Percentiles rank a stretch among this genome's conserved stretches.
phyloP scores from a whole-genome alignment of 2,113 vertebrate genomes.

The Zosterops pallidus region DNA sequence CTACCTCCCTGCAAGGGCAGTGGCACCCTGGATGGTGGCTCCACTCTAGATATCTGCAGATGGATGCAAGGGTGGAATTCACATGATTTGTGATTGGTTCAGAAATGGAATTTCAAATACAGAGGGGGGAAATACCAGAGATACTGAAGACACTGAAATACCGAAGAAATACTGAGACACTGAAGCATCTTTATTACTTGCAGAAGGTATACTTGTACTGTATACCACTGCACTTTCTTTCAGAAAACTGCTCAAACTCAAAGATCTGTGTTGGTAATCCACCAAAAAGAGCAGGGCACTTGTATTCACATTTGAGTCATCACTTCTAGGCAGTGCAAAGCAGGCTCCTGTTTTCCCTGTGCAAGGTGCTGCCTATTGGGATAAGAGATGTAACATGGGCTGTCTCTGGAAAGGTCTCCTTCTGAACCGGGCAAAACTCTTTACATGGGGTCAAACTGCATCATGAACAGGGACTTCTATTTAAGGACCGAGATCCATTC shows the following conservation, averaged over 20 bases:
- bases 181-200: not conserved
- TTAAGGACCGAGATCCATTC: not conserved
- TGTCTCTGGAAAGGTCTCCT: not conserved
- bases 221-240: not conserved
- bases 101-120: not conserved
- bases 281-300: not conserved
- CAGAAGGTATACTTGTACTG: not conserved
- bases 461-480: accelerated
- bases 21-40: not conserved
- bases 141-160: too few species aligned
- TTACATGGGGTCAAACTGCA: not conserved
- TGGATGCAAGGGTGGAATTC: not conserved
- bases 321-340: accelerated
- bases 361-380: not conserved
- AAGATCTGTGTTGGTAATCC: not conserved
- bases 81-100: not conserved
- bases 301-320: accelerated
- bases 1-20: not conserved
- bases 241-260: not conserved
- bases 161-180: not conserved
- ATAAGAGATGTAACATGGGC: accelerated
- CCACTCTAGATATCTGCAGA: not conserved
- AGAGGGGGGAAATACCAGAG: not conserved
- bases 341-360: not conserved
- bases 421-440: not conserved